Percentiles rank a stretch among this genome's conserved stretches.
phyloP scores from a whole-genome alignment of 2,113 vertebrate genomes.

The Lathamus discolor region DNA sequence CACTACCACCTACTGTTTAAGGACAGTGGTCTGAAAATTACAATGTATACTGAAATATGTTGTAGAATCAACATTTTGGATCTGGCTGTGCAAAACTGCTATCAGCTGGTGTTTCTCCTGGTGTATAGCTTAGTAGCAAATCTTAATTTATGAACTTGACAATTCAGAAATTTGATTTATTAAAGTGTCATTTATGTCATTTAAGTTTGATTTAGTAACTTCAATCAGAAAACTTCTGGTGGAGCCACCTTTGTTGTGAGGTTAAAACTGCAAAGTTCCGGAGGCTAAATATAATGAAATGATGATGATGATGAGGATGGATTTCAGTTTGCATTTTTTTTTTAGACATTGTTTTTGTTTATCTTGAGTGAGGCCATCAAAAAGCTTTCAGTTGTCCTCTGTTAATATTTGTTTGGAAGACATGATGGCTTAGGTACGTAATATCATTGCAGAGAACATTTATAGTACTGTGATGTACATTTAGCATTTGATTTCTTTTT shows the following conservation, averaged over 20 bases:
- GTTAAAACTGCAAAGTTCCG: neutral
- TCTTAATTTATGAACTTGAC: neutral
- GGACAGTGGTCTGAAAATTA: neutral
- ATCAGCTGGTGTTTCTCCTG: neutral
- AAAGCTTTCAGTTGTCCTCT: neutral
- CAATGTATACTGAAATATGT: too few species aligned
- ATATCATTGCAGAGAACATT: neutral
- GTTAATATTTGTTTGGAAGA: neutral
- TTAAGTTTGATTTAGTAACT: neutral
- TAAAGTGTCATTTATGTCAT: neutral
- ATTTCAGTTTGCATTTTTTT: neutral
- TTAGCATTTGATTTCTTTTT: neutral
- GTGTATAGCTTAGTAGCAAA: neutral
- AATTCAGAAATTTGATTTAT: neutral
- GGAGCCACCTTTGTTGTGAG: neutral
- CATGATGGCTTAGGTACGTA: accelerated
- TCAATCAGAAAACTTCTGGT: neutral
- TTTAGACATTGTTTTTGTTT: neutral
- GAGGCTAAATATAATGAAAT: neutral
- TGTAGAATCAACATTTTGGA: neutral
- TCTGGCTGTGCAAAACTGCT: neutral
- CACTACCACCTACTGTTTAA: neutral
- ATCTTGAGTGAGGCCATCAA: neutral
- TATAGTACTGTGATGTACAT: neutral
- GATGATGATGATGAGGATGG: neutral